phyloP scores from a whole-genome alignment of 2,113 vertebrate genomes.

The Heptranchias perlo region DNA sequence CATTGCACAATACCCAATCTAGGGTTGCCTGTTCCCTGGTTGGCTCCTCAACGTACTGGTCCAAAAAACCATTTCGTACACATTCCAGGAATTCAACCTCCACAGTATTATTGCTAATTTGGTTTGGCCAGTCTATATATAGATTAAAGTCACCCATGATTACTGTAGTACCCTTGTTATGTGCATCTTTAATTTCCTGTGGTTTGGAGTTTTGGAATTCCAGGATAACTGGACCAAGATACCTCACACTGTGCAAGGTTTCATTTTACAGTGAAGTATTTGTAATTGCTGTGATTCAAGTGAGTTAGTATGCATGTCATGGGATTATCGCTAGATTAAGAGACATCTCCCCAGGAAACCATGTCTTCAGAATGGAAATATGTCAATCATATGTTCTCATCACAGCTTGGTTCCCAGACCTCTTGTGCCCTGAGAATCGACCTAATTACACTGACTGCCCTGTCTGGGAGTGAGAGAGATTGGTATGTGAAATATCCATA shows the following conservation, averaged over 20 bases:
- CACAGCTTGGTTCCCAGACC: not conserved
- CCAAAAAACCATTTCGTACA: too few relatives aligned
- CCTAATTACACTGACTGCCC: not conserved
- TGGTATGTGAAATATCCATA: not conserved
- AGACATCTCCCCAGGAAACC: not conserved
- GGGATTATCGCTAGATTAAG: not conserved
- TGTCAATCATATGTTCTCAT: not conserved
- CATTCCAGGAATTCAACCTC: too few relatives aligned
- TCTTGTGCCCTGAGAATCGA: not conserved
- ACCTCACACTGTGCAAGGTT: not conserved
- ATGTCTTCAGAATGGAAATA: not conserved
- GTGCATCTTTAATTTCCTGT: too few relatives aligned
- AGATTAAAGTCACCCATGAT: too few relatives aligned
- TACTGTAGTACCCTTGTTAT: too few relatives aligned
- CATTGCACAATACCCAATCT: too few relatives aligned
- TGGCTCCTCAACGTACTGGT: too few relatives aligned
- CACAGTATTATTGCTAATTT: too few relatives aligned
- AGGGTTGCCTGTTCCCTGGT: too few relatives aligned
- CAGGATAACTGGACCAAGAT: not conserved
- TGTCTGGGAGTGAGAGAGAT: not conserved
- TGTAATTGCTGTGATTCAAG: not conserved
- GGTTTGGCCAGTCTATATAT: too few relatives aligned
- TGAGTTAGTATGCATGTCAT: not conserved
- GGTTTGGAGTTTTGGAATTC: conserved; percentile 6
- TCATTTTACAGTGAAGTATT: not conserved